Base-by-base conservation (phyloP, 2,797 vertebrate genomes). In the Propithecus deckenii region DNA sequence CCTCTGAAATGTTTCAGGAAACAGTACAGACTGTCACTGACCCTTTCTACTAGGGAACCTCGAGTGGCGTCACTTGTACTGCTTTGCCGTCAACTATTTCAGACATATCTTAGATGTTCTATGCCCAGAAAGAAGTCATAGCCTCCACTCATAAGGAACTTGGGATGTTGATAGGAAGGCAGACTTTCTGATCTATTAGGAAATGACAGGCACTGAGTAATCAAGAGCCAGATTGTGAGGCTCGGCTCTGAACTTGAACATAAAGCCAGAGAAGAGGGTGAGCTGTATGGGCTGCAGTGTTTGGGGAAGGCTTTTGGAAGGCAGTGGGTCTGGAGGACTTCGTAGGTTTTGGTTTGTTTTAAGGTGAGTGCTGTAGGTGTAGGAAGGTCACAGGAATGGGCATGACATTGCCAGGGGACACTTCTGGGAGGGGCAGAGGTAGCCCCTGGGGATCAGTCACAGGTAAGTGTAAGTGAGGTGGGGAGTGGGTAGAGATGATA, bases 1-100 rank as follows among this genome's bases (percentile, higher is more conserved):
- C 65, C 72, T 92, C 94, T 61, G 76, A 57, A 89, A 57, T 61
- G 52, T 52, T 78, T 89, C 81, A 85, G 85, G 65, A 80, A 71
- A 78, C 11, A 35, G 0, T 9, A 14, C 43, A 67, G n/a, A 17
- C 71, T 55, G 28, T 61, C 57, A 5, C 14, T 4, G 38, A 52
- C 38, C 28, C 74, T 71, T 35, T 65, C 83, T 61, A 57, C 71
- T 7, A 6, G 81, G 67, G 74, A 74, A 50, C 20, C 65, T 6
- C 2, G 30, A 79, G 81, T 67, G 28, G 72, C 67, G 28, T 67
- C 11, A 23, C 9, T n/a, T 43, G 15, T 4, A 32, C 18, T 32
- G 38, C n/a, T 61, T 43, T 35, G 48, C 43, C 32, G 15, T 43
- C 79, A 35, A 5, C 41, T 57, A 71, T 32, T 50, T n/a, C 41